Percentiles rank a stretch among this genome's conserved stretches.
phyloP scores from a whole-genome alignment of 1,140 invertebrate species.

The Microplitis mediator region DNA sequence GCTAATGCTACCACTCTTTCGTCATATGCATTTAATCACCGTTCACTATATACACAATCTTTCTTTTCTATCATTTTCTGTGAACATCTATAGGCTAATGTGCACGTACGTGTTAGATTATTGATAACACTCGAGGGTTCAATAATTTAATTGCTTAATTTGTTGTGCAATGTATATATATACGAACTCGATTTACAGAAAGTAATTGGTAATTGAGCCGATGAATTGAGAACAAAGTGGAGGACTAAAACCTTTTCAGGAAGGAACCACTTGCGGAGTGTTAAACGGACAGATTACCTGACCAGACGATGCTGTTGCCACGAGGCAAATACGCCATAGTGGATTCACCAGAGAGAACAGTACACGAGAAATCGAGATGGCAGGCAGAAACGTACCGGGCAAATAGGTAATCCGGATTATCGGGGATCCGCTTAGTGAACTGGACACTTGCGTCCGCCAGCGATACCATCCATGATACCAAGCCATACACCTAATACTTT shows the following conservation, averaged over 20 bases:
- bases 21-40: slow-evolving; percentile 62
- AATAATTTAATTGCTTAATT: not conserved
- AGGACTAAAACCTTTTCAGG: not conserved
- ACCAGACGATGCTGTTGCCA: slow-evolving; percentile 49
- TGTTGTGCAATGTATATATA: too few species aligned
- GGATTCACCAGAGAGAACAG: slow-evolving; percentile 17
- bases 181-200: too few species aligned
- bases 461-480: slow-evolving; percentile 51
- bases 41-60: slow-evolving; percentile 18
- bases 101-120: too few species aligned
- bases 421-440: slow-evolving; percentile 60
- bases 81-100: not conserved
- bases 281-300: slow-evolving; percentile 45
- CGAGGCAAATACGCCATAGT: slow-evolving; percentile 55
- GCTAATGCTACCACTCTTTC: slow-evolving; percentile 63
- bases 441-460: slow-evolving; percentile 55
- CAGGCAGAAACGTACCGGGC: slow-evolving; percentile 45
- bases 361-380: slow-evolving; percentile 53
- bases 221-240: not conserved
- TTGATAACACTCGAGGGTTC: too few species aligned
- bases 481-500: not conserved
- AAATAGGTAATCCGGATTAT: slow-evolving; percentile 63
- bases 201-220: not conserved
- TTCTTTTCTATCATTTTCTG: not conserved
- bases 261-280: not conserved